Conservation (phyloP, 2,797 vertebrate genomes). For the Harpagifer antarcticus region DNA sequence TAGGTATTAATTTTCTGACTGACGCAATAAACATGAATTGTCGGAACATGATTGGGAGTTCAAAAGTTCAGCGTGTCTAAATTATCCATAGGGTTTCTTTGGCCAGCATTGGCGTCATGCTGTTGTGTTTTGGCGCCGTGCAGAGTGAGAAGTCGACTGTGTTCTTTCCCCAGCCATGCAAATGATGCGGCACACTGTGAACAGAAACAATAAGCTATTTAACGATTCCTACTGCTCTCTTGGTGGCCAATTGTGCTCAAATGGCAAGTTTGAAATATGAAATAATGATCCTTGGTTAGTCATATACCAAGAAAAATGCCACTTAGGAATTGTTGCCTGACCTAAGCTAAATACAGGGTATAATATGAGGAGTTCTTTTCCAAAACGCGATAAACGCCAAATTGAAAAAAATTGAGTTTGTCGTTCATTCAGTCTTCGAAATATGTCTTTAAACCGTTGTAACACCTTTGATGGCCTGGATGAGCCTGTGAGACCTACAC, state of each 20-base stretch:
- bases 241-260: slow-evolving; percentile 23
- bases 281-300: neutral
- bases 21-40: slow-evolving; percentile 11
- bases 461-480: no score
- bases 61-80: slow-evolving; percentile 48
- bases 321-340: neutral
- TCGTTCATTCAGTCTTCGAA: no score
- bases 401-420: no score
- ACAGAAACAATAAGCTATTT: slow-evolving; percentile 20
- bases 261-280: slow-evolving; percentile 10
- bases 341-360: neutral
- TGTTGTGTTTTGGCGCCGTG: slow-evolving; percentile 35
- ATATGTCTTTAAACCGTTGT: no score
- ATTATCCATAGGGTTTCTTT: slow-evolving; percentile 11
- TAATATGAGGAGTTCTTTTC: no score
- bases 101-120: slow-evolving; percentile 11
- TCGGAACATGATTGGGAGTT: slow-evolving; percentile 33
- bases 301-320: neutral
- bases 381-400: no score
- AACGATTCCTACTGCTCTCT: slow-evolving; percentile 9
- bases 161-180: slow-evolving; percentile 47
- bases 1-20: slow-evolving; percentile 5
- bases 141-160: slow-evolving; percentile 46
- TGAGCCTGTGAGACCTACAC: no score
- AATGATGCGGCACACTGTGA: slow-evolving; percentile 52